phyloP scores from a whole-genome alignment of 2,113 vertebrate genomes.

The Hiodon tergisus region DNA sequence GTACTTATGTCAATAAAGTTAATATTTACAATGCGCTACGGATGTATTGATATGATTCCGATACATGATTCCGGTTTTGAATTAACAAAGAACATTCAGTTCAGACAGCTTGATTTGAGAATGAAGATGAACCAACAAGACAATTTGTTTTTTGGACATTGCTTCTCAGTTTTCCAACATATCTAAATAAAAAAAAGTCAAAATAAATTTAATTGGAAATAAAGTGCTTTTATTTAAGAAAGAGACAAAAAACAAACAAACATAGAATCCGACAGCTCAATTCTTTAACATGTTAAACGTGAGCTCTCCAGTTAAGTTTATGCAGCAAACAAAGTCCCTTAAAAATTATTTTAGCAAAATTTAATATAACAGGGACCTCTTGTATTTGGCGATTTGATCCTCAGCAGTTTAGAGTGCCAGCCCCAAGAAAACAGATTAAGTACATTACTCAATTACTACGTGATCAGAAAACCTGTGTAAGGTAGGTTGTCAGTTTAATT shows the following conservation, averaged over 20 bases:
- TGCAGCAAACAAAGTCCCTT: conserved; percentile 35
- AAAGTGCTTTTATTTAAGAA: conserved; percentile 73
- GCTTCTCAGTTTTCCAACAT: neutral
- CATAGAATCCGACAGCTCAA: conserved; percentile 40
- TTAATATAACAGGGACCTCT: conserved; percentile 33
- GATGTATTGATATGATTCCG: neutral
- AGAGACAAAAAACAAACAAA: conserved; percentile 31
- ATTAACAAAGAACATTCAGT: neutral
- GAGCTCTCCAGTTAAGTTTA: conserved; percentile 33
- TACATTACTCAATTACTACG: conserved; percentile 11
- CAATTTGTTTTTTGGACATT: neutral
- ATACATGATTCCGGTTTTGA: neutral
- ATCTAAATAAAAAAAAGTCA: neutral
- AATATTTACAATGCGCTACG: neutral
- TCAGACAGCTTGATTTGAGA: too few species aligned
- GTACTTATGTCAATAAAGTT: neutral
- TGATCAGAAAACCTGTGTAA: conserved; percentile 21
- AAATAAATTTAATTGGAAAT: conserved; percentile 47
- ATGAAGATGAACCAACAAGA: neutral
- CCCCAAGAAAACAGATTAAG: conserved; percentile 32
- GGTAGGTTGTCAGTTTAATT: conserved; percentile 40
- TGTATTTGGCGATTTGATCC: conserved; percentile 48
- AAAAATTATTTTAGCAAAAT: conserved; percentile 18
- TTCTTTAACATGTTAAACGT: conserved; percentile 43
- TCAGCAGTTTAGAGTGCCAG: conserved; percentile 34